Evolutionary conservation across 2,113 vertebrate genomes (phyloP).

Genomic region (Notothenia coriiceps): DNA sequence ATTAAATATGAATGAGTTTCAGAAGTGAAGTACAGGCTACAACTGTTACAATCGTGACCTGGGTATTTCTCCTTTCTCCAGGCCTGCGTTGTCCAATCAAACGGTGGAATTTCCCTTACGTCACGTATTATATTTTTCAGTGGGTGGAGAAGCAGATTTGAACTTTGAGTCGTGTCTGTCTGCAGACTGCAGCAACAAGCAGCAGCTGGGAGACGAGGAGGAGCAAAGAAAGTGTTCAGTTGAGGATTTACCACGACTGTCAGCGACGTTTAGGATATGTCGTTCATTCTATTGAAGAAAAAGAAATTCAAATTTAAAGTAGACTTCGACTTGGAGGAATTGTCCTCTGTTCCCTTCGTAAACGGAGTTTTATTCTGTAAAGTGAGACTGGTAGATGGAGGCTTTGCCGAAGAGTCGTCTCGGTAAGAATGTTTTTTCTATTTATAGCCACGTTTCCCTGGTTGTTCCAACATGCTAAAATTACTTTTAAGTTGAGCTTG

Average conservation of each 20-base stretch:
- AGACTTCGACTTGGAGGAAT: slow-evolving; percentile 91
- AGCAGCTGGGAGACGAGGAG: slow-evolving; percentile 35
- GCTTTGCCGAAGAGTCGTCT: slow-evolving; percentile 91
- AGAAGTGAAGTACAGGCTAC: background rate
- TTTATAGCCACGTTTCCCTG: slow-evolving; percentile 55
- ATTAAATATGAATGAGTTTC: background rate
- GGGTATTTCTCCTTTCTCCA: no score
- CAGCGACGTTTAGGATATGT: slow-evolving; percentile 52
- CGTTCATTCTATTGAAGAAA: slow-evolving; percentile 92
- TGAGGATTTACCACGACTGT: background rate
- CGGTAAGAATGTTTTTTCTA: slow-evolving; percentile 84
- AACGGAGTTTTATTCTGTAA: slow-evolving; percentile 97
- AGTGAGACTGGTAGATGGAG: slow-evolving; percentile 91
- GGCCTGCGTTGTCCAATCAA: slow-evolving; percentile 56
- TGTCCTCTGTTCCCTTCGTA: slow-evolving; percentile 94
- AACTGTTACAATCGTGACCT: background rate
- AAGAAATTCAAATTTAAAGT: slow-evolving; percentile 96
- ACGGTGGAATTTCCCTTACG: background rate
- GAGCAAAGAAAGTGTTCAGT: background rate
- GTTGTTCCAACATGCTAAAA: background rate
- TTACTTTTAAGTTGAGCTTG: background rate
- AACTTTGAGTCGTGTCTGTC: slow-evolving; percentile 50
- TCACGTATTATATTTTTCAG: slow-evolving; percentile 12
- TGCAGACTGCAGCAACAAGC: background rate
- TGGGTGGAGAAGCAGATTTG: slow-evolving; percentile 57